A percentile compares a stretch with the other conserved stretches of the same genome.
phyloP scores from a whole-genome alignment of 2,888 invertebrate species.

The Thera obeliscata region DNA sequence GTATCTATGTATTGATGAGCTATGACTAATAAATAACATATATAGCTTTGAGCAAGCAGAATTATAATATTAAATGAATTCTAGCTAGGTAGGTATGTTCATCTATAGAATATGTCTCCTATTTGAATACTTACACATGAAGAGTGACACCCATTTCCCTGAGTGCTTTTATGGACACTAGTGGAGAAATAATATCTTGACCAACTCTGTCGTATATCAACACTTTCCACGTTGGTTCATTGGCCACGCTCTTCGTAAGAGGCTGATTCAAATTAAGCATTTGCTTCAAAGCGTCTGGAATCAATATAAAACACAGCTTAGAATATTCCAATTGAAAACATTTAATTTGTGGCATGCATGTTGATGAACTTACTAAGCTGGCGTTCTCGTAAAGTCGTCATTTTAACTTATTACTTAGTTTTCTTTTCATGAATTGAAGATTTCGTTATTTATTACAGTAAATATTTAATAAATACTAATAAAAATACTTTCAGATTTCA shows the following conservation, averaged over 20 bases:
- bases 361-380: constrained; percentile 86
- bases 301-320: constrained; percentile 26
- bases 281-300: constrained; percentile 94
- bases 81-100: neutral
- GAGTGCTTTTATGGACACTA: constrained; percentile 97
- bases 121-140: constrained; percentile 91
- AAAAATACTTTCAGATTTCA: constrained; percentile 30
- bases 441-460: constrained; percentile 15
- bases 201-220: constrained; percentile 97
- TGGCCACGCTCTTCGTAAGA: constrained; percentile 88
- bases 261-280: constrained; percentile 97
- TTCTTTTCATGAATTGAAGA: constrained; percentile 40
- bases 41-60: neutral
- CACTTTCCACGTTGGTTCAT: constrained; percentile 98
- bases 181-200: constrained; percentile 98
- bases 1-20: too few relatives aligned
- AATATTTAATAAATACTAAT: constrained; percentile 7
- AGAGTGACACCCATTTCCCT: constrained; percentile 98
- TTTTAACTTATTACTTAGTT: constrained; percentile 57
- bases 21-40: too few relatives aligned
- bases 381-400: constrained; percentile 88
- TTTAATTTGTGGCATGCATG: constrained; percentile 9
- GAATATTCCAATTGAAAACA: constrained; percentile 23
- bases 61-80: neutral
- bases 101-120: neutral